These are phyloP conservation scores for Plecotus auritus DNA, from an alignment of 2,113 vertebrate genomes.

Conservation along the genomic window DNA sequence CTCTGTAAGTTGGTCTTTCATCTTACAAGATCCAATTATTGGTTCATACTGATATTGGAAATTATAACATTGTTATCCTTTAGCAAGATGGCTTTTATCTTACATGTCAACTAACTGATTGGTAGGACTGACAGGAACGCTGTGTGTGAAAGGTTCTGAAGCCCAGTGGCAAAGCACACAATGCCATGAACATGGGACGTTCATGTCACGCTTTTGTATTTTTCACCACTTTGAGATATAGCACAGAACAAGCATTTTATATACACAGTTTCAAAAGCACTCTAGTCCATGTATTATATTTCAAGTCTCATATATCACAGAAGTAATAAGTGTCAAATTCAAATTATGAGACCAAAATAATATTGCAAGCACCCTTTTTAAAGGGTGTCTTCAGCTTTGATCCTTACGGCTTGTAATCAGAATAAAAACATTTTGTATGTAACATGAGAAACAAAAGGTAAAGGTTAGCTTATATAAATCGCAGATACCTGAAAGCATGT, in stretches of 20 bases:
- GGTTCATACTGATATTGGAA: not conserved
- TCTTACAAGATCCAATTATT: not conserved
- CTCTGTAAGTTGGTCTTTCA: not conserved
- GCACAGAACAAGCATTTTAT: not conserved
- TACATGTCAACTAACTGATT: not conserved
- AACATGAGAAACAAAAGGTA: not conserved
- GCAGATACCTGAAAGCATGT: not conserved
- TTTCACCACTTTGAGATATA: not conserved
- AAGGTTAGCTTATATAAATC: not conserved
- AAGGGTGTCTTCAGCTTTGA: not conserved
- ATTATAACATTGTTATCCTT: not conserved
- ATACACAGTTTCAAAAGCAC: not conserved
- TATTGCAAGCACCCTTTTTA: not conserved
- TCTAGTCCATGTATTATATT: not conserved
- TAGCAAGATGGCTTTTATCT: not conserved
- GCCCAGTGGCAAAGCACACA: not conserved
- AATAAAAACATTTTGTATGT: not conserved
- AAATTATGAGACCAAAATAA: conserved; percentile 22
- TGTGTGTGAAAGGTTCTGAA: not conserved
- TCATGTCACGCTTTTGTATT: not conserved
- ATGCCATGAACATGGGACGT: not conserved
- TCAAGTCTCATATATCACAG: not conserved
- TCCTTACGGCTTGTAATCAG: not conserved
- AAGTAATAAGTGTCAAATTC: not conserved
- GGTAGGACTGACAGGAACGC: not conserved